Evolutionary conservation across 1,140 invertebrate genomes (phyloP), one percentile per base, ranked within the genome.

Genomic region (Saccostrea cuccullata): DNA sequence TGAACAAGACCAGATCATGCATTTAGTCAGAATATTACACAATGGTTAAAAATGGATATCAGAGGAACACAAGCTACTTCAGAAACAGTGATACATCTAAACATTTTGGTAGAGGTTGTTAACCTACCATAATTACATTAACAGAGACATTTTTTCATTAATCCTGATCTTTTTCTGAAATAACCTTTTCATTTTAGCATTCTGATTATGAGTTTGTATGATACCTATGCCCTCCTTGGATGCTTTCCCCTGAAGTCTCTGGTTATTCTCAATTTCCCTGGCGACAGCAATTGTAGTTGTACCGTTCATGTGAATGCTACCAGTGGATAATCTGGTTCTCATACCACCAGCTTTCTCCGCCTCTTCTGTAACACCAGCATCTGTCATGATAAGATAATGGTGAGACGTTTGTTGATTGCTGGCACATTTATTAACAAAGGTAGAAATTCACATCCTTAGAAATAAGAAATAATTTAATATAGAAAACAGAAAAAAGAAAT

Each of bases 281-380:
- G 90, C 89, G n/a, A 90, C 88, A 77, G 91, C 90, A 23, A 92
- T 85, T 4, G 93, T 94, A 13, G 89, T 91, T 0, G 93, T 94
- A 12, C 93, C 93, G 56, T 91, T 92, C 92, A 94, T 92, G 23
- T 93, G 89, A 8, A 94, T 92, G 55, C 92, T 93, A n/a, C 93
- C 93, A 36, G 93, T 93, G 6, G 92, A 93, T 20, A 93, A 77
- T 1, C 93, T 90, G 3, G 93, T 94, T 47, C 93, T 88, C 40
- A 94, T 93, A 26, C 84, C 84, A 0, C 84, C 30, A 23, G 26
- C 84, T 12, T 64, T 64, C 17, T 58, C 84, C 64, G 47, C 56
- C n/a, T 85, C 84, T 26, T 58, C 84, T 60, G 70, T 30, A 30
- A 13, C 13, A 73, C 26, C 13, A 13, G 13, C 5, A 30, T 60